These are phyloP conservation scores for Nothoprocta perdicaria DNA, from an alignment of 2,113 vertebrate genomes.

Conservation along the genomic window DNA sequence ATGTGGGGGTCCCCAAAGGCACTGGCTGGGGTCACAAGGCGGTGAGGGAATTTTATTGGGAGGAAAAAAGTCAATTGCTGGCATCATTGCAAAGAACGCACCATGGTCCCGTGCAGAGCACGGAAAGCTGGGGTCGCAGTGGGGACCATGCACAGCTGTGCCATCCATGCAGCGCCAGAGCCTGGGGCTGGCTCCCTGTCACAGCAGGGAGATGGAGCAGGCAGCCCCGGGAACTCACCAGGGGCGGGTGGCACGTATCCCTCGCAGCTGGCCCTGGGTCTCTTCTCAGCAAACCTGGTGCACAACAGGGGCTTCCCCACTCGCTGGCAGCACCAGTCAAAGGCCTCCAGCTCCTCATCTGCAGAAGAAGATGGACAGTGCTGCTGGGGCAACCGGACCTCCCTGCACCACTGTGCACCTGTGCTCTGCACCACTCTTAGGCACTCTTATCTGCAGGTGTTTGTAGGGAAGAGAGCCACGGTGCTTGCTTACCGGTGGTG, in stretches of 20 bases:
- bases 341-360: slow-evolving; percentile 43
- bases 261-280: neutral
- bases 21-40: neutral
- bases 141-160: neutral
- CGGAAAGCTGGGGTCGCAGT: neutral
- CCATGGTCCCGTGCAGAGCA: neutral
- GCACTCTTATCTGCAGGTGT: neutral
- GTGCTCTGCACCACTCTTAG: neutral
- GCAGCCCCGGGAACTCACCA: neutral
- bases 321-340: slow-evolving; percentile 1
- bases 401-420: too few species aligned
- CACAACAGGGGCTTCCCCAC: slow-evolving; percentile 45
- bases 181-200: neutral
- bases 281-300: slow-evolving; percentile 53
- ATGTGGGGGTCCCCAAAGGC: slow-evolving; percentile 57
- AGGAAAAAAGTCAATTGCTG: neutral
- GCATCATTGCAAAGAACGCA: neutral
- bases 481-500: neutral
- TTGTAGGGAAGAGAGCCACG: fast-evolving
- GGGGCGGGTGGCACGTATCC: slow-evolving; percentile 17
- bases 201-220: neutral
- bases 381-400: fast-evolving
- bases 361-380: fast-evolving
- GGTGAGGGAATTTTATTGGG: fast-evolving
- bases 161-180: neutral